Conservation (phyloP, 2,113 vertebrate genomes). For the Oceanodroma tethys region DNA sequence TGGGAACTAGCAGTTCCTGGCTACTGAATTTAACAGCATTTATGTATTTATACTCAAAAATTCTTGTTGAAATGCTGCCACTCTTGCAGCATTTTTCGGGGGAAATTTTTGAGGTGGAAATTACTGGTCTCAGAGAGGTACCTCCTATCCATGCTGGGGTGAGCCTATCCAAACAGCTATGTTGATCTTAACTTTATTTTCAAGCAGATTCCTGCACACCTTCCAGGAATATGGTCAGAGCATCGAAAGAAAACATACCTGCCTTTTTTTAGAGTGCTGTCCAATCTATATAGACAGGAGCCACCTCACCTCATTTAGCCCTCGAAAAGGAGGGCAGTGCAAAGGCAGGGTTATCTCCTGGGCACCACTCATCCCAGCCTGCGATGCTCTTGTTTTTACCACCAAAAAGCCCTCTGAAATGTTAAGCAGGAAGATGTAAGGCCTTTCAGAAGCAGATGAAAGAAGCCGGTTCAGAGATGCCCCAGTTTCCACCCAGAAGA, state of each 20-base stretch:
- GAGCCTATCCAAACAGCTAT: neutral
- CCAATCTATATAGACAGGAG: neutral
- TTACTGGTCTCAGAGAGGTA: neutral
- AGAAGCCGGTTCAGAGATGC: neutral
- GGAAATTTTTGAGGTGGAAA: neutral
- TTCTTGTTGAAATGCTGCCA: neutral
- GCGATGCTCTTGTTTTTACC: neutral
- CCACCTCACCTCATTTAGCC: neutral
- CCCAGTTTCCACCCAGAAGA: neutral
- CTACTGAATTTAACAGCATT: neutral
- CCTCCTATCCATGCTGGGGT: neutral
- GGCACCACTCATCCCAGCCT: neutral
- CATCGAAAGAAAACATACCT: neutral
- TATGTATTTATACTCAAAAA: neutral
- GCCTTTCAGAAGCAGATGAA: slow-evolving; percentile 5
- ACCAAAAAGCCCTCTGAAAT: neutral
- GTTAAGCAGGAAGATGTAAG: neutral
- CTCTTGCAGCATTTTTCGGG: neutral
- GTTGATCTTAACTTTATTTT: neutral
- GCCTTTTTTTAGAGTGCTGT: neutral
- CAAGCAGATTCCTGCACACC: neutral
- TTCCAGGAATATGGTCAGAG: neutral
- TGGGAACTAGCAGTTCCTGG: neutral
- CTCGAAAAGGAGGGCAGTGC: neutral
- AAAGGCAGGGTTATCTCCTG: neutral